Base-by-base conservation (phyloP, 2,888 invertebrate genomes). In the Crocallis elinguaria region DNA sequence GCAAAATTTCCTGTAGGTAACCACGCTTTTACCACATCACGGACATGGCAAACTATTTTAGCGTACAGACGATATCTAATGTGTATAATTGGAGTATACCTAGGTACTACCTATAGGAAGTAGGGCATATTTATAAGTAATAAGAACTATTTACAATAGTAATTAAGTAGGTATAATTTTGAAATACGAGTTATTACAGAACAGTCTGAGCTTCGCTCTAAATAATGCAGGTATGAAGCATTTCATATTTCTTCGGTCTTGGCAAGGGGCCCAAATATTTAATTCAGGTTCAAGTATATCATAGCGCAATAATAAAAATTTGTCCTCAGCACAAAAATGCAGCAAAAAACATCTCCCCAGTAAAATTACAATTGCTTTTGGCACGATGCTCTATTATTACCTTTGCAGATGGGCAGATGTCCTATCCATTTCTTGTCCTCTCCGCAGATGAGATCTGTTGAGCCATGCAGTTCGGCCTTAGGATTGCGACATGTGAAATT, bases 401-500 rank as follows among this genome's bases (percentile, higher is more conserved):
- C 79, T 77, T 60, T 76, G 59, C 90, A 91, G 37, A 70, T 57
- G 11, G 90, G 90, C 49, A 89, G 74, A 36, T 67, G 68, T 41
- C 84, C 86, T n/a, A 71, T 73, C 91, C 91, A 91, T 17, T 67
- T 75, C 64, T 79, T 65, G 41, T 82, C 73, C 25, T 79, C 73
- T 6, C 78, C 79, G 60, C 91, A 91, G 13, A 60, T 59, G 8
- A 86, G 67, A 21, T 62, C 61, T 7, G 68, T 52, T 9, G 66
- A 58, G 23, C 89, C 89, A 37, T 69, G 67, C 33, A 89, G 60
- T 53, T 84, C 78, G 9, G 74, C 58, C 21, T 67, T 73, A 25
- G 71, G 49, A 64, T 86, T 75, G 11, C 77, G 77, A 58, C 92
- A 92, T 3, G 77, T 75, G 57, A 92, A 88, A 41, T 69, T 75